phyloP scores from a whole-genome alignment of 2,797 vertebrate genomes.

The Oryzias sinensis region DNA sequence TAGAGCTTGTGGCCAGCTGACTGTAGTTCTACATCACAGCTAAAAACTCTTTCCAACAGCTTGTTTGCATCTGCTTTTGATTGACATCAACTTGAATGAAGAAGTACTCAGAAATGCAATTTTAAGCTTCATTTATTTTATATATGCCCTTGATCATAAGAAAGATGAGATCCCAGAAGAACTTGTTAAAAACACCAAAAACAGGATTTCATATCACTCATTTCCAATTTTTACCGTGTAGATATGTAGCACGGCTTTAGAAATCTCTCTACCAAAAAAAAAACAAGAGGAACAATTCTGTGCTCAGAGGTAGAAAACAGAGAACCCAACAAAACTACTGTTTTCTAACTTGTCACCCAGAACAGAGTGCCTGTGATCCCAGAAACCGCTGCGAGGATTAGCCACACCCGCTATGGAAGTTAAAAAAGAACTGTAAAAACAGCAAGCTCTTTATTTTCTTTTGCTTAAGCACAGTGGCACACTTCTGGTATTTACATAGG shows the following conservation, averaged over 20 bases:
- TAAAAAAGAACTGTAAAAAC: slow-evolving; percentile 56
- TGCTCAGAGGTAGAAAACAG: slow-evolving; percentile 25
- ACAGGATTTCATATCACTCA: slow-evolving; percentile 9
- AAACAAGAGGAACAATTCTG: slow-evolving; percentile 24
- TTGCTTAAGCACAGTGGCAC: slow-evolving; percentile 61
- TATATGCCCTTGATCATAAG: too few relatives aligned
- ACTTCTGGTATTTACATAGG: slow-evolving; percentile 63
- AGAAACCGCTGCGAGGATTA: slow-evolving; percentile 37
- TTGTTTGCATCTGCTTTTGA: too few relatives aligned
- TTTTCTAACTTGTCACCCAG: slow-evolving; percentile 26
- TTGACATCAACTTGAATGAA: too few relatives aligned
- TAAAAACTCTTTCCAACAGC: too few relatives aligned
- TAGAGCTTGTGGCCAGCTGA: too few relatives aligned
- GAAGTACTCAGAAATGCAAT: too few relatives aligned
- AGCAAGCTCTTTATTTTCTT: slow-evolving; percentile 53
- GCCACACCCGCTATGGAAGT: slow-evolving; percentile 32
- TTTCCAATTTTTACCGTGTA: slow-evolving; percentile 47
- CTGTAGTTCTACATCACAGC: too few relatives aligned
- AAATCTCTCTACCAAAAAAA: slow-evolving; percentile 33
- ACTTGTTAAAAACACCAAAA: too few relatives aligned
- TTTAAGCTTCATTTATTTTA: too few relatives aligned
- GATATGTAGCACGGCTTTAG: slow-evolving; percentile 16
- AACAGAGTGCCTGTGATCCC: slow-evolving; percentile 27
- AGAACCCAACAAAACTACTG: slow-evolving; percentile 12
- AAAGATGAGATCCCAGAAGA: too few relatives aligned